Conservation (phyloP, 2,888 invertebrate genomes). For the Elgonia sp. region DNA sequence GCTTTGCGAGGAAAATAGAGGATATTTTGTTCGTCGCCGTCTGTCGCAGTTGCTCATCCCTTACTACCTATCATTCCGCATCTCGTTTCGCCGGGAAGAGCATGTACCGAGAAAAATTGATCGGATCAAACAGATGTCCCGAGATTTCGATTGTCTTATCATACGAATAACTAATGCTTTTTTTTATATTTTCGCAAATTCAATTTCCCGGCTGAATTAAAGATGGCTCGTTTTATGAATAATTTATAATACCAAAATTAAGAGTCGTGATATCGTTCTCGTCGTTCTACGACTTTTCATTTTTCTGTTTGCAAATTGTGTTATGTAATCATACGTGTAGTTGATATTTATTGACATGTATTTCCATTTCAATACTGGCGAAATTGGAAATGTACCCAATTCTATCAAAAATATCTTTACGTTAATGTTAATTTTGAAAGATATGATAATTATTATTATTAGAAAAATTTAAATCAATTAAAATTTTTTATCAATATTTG, state of each 20-base stretch:
- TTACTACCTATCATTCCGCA: slow-evolving; percentile 62
- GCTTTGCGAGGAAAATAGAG: slow-evolving; percentile 68
- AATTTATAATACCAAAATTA: slow-evolving; percentile 1
- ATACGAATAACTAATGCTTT: slow-evolving; percentile 51
- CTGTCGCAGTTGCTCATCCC: slow-evolving; percentile 63
- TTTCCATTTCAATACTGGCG: too few relatives aligned
- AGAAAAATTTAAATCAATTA: too few relatives aligned
- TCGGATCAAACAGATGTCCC: slow-evolving; percentile 60
- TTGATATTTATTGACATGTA: not conserved
- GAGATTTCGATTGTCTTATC: slow-evolving; percentile 59
- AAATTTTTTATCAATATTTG: too few relatives aligned
- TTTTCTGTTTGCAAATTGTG: not conserved
- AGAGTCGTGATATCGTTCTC: not conserved
- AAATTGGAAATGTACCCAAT: too few relatives aligned
- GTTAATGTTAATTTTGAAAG: too few relatives aligned
- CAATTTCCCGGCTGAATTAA: slow-evolving; percentile 26
- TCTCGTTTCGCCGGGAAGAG: slow-evolving; percentile 40
- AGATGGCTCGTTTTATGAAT: not conserved
- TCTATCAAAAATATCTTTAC: too few relatives aligned
- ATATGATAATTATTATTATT: too few relatives aligned
- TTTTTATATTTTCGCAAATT: slow-evolving; percentile 23
- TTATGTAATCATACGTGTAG: slow-evolving; percentile 2
- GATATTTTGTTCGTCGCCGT: slow-evolving; percentile 63
- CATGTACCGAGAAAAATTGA: slow-evolving; percentile 69
- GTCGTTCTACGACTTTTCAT: not conserved